Evolutionary conservation across 2,113 vertebrate genomes (phyloP).

Genomic region (Scopus umbretta): DNA sequence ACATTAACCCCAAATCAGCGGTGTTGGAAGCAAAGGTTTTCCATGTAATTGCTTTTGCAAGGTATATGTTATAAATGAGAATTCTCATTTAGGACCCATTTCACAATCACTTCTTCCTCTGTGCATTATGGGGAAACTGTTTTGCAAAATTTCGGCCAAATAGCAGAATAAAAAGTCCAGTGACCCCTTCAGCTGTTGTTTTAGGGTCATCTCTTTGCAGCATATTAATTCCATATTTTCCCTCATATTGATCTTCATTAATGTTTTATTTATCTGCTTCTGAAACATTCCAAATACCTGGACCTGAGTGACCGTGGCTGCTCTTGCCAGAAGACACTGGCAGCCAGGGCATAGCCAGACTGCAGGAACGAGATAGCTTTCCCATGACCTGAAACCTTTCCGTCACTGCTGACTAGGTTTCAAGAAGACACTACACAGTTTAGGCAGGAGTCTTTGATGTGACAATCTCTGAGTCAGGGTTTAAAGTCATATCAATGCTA

Average conservation of each 20-base stretch:
- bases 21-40: neutral
- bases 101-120: neutral
- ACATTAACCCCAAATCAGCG: neutral
- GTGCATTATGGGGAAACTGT: neutral
- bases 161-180: neutral
- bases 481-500: neutral
- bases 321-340: neutral
- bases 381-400: neutral
- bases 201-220: neutral
- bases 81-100: neutral
- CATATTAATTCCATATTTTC: neutral
- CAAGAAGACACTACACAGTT: neutral
- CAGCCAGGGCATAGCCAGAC: neutral
- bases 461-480: neutral
- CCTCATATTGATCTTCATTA: neutral
- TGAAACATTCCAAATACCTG: neutral
- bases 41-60: neutral
- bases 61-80: neutral
- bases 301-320: neutral
- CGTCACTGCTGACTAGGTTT: neutral
- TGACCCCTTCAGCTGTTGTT: neutral
- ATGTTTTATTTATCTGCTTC: neutral
- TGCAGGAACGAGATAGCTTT: neutral
- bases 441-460: neutral
- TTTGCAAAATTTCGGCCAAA: neutral